phyloP scores from a whole-genome alignment of 1,140 invertebrate species.

The Pseudomyrmex flavicornis region DNA sequence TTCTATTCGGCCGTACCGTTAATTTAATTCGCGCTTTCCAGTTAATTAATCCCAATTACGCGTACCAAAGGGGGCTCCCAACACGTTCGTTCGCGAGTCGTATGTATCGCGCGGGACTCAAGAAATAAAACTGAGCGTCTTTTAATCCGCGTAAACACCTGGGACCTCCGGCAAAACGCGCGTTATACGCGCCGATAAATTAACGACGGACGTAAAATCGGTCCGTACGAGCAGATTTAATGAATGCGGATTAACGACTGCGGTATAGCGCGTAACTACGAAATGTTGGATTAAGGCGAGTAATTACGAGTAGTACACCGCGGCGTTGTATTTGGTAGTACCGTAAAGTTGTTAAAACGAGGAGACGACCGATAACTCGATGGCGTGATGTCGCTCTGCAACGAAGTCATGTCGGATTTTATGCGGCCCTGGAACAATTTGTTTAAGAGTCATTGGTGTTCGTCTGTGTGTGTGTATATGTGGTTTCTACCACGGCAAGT shows the following conservation, averaged over 20 bases:
- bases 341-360: neutral
- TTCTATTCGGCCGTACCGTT: constrained; percentile 68
- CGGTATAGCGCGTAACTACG: constrained; percentile 28
- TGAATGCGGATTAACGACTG: constrained; percentile 61
- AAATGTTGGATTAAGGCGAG: constrained; percentile 30
- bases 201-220: constrained; percentile 60
- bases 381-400: constrained; percentile 5
- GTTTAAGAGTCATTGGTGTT: constrained; percentile 48
- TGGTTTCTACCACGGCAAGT: constrained; percentile 57
- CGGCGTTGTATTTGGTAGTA: neutral
- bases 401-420: constrained; percentile 43
- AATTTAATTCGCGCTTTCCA: constrained; percentile 78
- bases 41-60: constrained; percentile 78
- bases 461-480: neutral
- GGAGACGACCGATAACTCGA: neutral
- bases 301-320: constrained; percentile 7
- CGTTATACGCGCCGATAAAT: constrained; percentile 54
- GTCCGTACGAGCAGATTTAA: constrained; percentile 59
- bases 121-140: constrained; percentile 16
- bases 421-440: constrained; percentile 28
- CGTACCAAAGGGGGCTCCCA: constrained; percentile 9
- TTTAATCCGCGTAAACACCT: constrained; percentile 68
- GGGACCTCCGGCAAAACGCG: constrained; percentile 25
- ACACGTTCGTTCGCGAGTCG: constrained; percentile 15
- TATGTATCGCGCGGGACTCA: neutral